Conservation (phyloP, 2,113 vertebrate species). For the Plecotus auritus region DNA sequence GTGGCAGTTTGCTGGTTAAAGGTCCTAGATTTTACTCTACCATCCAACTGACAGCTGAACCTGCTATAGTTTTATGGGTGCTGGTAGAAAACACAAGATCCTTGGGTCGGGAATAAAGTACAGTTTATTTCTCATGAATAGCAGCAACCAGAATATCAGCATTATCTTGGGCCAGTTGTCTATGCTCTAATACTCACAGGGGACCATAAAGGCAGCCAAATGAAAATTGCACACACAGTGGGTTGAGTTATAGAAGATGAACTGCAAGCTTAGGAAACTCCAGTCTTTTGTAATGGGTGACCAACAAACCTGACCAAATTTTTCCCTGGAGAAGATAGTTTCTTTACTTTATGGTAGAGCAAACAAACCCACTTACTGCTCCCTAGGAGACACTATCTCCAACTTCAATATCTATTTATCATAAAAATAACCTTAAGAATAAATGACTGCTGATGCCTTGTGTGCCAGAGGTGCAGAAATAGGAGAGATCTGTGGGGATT, state of each 20-base stretch:
- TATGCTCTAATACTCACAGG: not conserved
- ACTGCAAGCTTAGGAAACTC: not conserved
- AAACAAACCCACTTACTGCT: not conserved
- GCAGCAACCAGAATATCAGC: not conserved
- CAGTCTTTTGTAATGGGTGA: not conserved
- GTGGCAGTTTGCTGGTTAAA: not conserved
- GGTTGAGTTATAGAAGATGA: not conserved
- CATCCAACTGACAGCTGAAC: not conserved
- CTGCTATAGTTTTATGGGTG: not conserved
- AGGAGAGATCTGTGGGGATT: not conserved
- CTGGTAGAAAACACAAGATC: not conserved
- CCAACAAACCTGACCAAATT: not conserved
- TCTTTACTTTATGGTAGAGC: not conserved
- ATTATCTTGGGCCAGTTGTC: not conserved
- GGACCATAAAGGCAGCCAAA: fast-evolving
- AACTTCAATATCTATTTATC: not conserved
- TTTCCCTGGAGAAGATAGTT: not conserved
- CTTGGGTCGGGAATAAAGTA: not conserved
- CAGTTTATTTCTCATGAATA: not conserved
- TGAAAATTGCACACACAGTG: not conserved
- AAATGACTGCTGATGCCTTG: not conserved
- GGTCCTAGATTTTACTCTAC: not conserved
- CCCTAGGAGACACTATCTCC: not conserved
- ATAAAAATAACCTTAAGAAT: not conserved
- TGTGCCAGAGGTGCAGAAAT: not conserved